Evolutionary conservation across 1,140 invertebrate species (phyloP), one percentile per base, ranked within the genome.

Genomic region (Cepaea nemoralis): DNA sequence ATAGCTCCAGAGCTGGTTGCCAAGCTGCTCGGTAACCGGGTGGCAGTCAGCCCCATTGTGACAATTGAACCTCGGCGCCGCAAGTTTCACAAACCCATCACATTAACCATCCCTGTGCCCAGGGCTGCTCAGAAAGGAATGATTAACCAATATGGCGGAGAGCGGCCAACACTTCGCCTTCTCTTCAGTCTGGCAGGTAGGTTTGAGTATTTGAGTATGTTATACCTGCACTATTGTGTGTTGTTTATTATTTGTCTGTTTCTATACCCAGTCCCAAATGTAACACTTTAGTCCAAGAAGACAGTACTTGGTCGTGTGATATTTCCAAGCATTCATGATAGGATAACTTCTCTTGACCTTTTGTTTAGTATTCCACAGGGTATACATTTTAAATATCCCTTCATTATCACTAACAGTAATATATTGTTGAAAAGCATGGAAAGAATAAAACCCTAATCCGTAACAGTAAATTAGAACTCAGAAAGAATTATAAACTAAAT

Each of bases 41-140:
- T 99, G 14, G 98, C 98, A 16, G 98, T 99, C 5, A 99, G 97
- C 63, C 98, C 99, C 0, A 98, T 99, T 59, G 98, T 99, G 40
- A 99, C 98, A 0, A 97, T 99, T 74, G 98, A 99, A 92, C 98
- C 98, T 24, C 93, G 98, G 81, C 93, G 98, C 87, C 93, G 98
- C 77, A 99, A 99, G 92, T 99, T 99, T 94, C 98, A 99, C 92
- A 99, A 99, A 92, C 96, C 97, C 0, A 99, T 99, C 82, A 99
- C 97, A 42, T 93, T 99, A 83, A 99, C 98, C 78, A 98, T 99
- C 93, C 98, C 98, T 8, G 95, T 98, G 24, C 98, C 98, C 2
- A 95, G 97, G 90, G 97, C 97, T 35, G 96, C 97, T 80, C 97
- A 91, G 85, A 91, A 91, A 81, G 91, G 97, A 69, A 99, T 99